Evolutionary conservation across 2,113 vertebrate genomes (phyloP).

Genomic region (Paraplagusia blochii): DNA sequence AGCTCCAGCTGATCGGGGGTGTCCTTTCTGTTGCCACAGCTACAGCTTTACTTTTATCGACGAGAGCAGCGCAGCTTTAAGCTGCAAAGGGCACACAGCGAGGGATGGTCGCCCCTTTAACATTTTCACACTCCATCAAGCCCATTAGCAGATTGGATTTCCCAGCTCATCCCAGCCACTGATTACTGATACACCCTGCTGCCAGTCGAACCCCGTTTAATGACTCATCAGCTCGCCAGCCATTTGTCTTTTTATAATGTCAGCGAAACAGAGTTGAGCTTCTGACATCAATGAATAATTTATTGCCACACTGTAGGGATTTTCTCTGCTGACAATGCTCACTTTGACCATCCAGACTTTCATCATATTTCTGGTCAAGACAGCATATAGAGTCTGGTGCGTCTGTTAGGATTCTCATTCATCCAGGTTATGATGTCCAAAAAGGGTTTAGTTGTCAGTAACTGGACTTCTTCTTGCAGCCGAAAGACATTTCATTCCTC

Average conservation of each 20-base stretch:
- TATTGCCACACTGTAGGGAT: slow-evolving; percentile 8
- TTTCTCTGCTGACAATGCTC: slow-evolving; percentile 31
- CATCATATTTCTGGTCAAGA: slow-evolving; percentile 18
- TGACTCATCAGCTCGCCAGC: slow-evolving; percentile 41
- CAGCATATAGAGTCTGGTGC: too few species aligned
- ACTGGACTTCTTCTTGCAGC: too few species aligned
- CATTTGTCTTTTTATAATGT: slow-evolving; percentile 43
- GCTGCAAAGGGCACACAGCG: slow-evolving; percentile 60
- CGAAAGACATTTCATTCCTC: too few species aligned
- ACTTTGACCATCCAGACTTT: slow-evolving; percentile 14
- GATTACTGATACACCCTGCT: slow-evolving; percentile 56
- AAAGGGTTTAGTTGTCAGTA: too few species aligned
- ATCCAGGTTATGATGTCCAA: too few species aligned
- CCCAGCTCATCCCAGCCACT: slow-evolving; percentile 50
- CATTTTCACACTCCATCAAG: slow-evolving; percentile 65
- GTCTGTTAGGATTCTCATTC: too few species aligned
- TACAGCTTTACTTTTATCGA: slow-evolving; percentile 37
- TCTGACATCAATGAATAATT: slow-evolving; percentile 31
- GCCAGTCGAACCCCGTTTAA: slow-evolving; percentile 46
- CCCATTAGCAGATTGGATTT: slow-evolving; percentile 69
- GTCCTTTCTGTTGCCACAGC: slow-evolving; percentile 23
- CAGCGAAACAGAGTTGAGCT: slow-evolving; percentile 10
- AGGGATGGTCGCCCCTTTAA: slow-evolving; percentile 53
- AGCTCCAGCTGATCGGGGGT: slow-evolving; percentile 31
- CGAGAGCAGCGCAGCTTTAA: slow-evolving; percentile 39